Base-by-base conservation (phyloP, 2,113 vertebrate species). In the Periophthalmodon schlosseri region DNA sequence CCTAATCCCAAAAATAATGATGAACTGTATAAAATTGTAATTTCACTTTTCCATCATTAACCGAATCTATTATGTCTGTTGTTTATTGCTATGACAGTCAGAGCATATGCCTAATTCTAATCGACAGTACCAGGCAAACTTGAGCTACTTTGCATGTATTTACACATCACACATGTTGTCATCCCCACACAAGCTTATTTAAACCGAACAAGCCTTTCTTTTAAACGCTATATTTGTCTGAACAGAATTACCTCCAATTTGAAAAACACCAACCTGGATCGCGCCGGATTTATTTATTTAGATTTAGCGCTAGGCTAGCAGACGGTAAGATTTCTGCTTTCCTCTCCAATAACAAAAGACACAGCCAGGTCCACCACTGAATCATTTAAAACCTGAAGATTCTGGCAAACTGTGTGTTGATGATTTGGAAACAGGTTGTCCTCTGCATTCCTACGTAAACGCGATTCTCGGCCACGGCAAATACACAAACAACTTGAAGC, bases 151-250 rank as follows among this genome's bases (percentile, higher is more conserved):
- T 18, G 24, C 28, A 7, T 34, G 5, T 63, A 15, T 63, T 63
- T 63, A 34, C 60, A 34, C 12, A 11, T 4, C 58, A 61, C 58
- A 61, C 58, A 39, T 49, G 39, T 49, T 47, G 23, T 47, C 44
- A 24, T 49, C 66, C 21, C 66, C 21, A 16, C 39, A 49, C 66
- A 68, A 49, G 13, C 39, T 49, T 16, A 24, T 28, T 49, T 47
- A 68, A 49, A 49, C 39, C 2, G 44, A 49, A 47, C n/a, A 21
- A 68, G 50, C 77, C 44, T 57, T 34, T 68, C 3, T 5, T 80
- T 79, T 77, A 70, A 73, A 75, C 2, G 54, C 54, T 68, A 6
- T 23, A 0, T 70, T 69, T 69, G 76, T 34, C 47, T 33, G 60
- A 72, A 68, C 23, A 13, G 56, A 15, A 52, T 18, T 36, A 21